A percentile compares a stretch with the other conserved stretches of the same genome.
Evolutionary conservation across 2,888 invertebrate species (phyloP).

Genomic region (Troides aeacus): DNA sequence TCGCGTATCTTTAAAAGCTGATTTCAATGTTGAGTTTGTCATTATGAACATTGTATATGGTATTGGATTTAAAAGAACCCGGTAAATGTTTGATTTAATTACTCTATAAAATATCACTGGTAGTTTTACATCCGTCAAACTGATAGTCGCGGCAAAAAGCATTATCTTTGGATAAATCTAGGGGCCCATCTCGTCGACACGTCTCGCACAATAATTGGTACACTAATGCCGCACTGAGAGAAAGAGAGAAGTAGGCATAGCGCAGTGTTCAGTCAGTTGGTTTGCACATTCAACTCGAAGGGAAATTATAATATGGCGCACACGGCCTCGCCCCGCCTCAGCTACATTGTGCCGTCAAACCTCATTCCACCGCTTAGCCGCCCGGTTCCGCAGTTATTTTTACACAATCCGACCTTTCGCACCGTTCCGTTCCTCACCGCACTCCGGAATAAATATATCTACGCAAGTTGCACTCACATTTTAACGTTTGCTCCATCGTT

Average conservation of each 20-base stretch:
- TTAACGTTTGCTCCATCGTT: conserved; percentile 33
- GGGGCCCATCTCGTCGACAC: conserved; percentile 29
- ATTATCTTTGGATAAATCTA: conserved; percentile 23
- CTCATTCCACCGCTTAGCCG: conserved; percentile 78
- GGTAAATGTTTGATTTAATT: background rate
- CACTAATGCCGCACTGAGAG: conserved; percentile 61
- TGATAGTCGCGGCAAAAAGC: background rate
- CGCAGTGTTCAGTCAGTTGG: conserved; percentile 67
- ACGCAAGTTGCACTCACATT: conserved; percentile 67
- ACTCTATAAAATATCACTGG: background rate
- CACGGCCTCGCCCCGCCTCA: conserved; percentile 77
- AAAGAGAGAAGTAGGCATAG: conserved; percentile 72
- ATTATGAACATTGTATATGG: background rate
- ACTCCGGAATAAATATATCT: conserved; percentile 65
- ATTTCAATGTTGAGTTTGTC: background rate
- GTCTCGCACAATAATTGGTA: conserved; percentile 48
- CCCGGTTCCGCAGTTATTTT: conserved; percentile 80
- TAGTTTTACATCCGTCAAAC: background rate
- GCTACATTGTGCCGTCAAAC: conserved; percentile 79
- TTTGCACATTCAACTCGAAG: conserved; percentile 77
- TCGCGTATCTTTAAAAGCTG: background rate
- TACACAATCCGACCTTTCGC: conserved; percentile 80
- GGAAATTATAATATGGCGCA: conserved; percentile 79
- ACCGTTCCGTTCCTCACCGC: conserved; percentile 78
- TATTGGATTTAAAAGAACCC: background rate